A percentile compares a stretch with the other conserved stretches of the same genome.
These are phyloP conservation scores for Erannis defoliaria DNA, from an alignment of 2,888 invertebrate genomes.

Conservation along the genomic window DNA sequence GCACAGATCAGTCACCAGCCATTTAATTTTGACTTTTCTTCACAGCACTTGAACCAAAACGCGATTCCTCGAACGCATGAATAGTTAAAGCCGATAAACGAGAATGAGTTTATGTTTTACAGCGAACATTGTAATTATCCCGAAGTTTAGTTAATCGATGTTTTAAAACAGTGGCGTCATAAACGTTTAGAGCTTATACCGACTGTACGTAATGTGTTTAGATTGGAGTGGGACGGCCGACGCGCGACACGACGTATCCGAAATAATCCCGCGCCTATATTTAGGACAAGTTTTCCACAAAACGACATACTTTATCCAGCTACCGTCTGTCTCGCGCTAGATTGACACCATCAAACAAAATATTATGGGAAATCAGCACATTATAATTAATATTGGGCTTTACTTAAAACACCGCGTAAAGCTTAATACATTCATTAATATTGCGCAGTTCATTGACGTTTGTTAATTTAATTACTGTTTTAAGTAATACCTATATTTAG, in stretches of 20 bases:
- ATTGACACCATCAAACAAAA: constrained; percentile 28
- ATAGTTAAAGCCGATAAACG: constrained; percentile 48
- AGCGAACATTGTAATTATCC: constrained; percentile 57
- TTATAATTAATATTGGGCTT: too few species aligned
- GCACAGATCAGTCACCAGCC: constrained; percentile 7
- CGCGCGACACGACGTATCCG: constrained; percentile 74
- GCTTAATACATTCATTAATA: too few species aligned
- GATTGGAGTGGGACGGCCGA: constrained; percentile 71
- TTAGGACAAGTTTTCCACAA: constrained; percentile 82
- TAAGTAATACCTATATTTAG: too few species aligned
- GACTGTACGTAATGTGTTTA: constrained; percentile 74
- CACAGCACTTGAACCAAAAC: constrained; percentile 18
- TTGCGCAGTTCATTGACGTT: too few species aligned
- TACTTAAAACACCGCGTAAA: too few species aligned
- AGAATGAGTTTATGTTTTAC: constrained; percentile 57
- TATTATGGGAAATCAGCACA: not conserved
- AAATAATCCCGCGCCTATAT: constrained; percentile 82
- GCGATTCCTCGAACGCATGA: constrained; percentile 40
- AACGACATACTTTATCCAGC: constrained; percentile 79
- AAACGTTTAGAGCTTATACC: constrained; percentile 67
- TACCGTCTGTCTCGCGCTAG: constrained; percentile 53
- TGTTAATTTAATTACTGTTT: too few species aligned
- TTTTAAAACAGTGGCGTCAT: constrained; percentile 65
- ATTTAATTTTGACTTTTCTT: constrained; percentile 2
- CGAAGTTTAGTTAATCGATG: constrained; percentile 58